Evolutionary conservation across 2,888 invertebrate genomes (phyloP), one percentile per base, ranked within the genome.

Genomic region (Caradrina clavipalpis): DNA sequence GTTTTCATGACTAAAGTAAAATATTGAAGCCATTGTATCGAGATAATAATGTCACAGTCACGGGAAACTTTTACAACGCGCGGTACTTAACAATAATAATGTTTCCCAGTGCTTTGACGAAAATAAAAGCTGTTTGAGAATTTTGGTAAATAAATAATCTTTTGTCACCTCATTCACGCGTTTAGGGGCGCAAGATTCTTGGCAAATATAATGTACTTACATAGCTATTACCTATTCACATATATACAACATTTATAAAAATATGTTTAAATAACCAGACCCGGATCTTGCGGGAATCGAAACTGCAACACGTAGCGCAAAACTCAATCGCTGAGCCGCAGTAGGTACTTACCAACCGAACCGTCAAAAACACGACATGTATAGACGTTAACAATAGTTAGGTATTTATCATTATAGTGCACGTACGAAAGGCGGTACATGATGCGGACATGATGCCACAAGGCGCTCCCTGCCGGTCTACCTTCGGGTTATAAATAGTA

Each of bases 31-130:
- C 50, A 13, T 58, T 76, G 26, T 76, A 55, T 64, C 11, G 35
- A 42, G 64, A 76, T 58, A 76, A 80, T 63, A 80, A 76, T 47
- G 60, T 58, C 62, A 39, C 53, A 42, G 26, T 26, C 62, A 31
- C 53, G 17, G 45, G 45, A 17, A 57, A 68, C 19, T 57, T 60
- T 63, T 15, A 49, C 17, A 61, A 54, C 17, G 50, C 17, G 51
- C 31, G 54, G 51, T 57, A 50, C 45, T 17, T 45, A 17, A 61
- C 54, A 17, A 51, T 26, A 47, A 61, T 64, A 26, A n/a, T n/a
- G n/a, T 51, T 58, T 35, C 17, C 11, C 47, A 75, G 35, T 42
- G 47, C 50, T 80, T 80, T 58, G 6, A 50, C 54, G 61, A 55
- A 58, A 53, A 45, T 51, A 60, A 58, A 76, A 76, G 57, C 61